These are phyloP conservation scores for Dicaeum eximium DNA, from an alignment of 2,113 vertebrate genomes.

Conservation along the genomic window DNA sequence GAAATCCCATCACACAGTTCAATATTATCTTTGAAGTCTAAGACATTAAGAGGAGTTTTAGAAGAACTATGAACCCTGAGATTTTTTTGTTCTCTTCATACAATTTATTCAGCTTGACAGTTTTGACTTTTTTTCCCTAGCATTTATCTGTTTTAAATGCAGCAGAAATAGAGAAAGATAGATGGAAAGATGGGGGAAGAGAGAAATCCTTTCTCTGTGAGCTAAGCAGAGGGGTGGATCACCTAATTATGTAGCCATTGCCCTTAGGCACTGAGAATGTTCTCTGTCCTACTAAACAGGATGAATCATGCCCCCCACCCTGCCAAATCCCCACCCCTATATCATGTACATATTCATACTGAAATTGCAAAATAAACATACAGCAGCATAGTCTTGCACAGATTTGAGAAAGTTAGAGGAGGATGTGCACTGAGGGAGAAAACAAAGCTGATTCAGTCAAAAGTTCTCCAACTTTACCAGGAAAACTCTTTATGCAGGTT, in stretches of 20 bases:
- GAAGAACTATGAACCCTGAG: background rate
- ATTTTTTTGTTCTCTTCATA: background rate
- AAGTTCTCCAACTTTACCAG: background rate
- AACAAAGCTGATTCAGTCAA: background rate
- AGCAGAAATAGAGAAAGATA: background rate
- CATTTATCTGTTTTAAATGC: background rate
- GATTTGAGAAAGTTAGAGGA: background rate
- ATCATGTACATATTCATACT: background rate
- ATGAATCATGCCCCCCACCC: rapidly evolving
- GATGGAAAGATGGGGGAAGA: background rate
- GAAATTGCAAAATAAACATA: background rate
- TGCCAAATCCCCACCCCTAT: background rate
- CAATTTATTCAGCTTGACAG: background rate
- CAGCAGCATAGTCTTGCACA: background rate
- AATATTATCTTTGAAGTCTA: background rate
- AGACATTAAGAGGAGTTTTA: background rate
- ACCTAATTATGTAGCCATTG: background rate
- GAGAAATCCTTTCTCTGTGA: background rate
- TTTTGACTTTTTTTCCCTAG: background rate
- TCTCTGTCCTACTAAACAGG: background rate
- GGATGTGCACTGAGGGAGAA: background rate
- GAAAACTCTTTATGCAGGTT: background rate
- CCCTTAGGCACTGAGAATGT: background rate
- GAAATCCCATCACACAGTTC: background rate
- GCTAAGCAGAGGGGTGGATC: background rate